Percentiles rank a stretch among this genome's conserved stretches.
These are phyloP conservation scores for Aptenodytes patagonicus DNA, from an alignment of 2,113 vertebrate genomes.

Conservation along the genomic window DNA sequence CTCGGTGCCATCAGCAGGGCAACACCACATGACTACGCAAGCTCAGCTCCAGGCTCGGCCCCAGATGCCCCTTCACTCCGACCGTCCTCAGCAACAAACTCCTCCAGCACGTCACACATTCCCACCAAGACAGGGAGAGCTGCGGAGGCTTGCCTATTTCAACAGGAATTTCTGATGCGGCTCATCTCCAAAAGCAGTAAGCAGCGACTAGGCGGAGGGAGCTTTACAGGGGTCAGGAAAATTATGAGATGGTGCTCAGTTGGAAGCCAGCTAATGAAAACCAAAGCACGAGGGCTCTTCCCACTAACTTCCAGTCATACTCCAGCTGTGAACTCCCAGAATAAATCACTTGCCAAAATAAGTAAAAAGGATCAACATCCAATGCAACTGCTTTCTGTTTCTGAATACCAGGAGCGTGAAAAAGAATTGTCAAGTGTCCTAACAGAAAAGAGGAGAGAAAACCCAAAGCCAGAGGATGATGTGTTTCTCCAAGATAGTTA, in stretches of 20 bases:
- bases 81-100: background rate
- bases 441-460: background rate
- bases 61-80: too few relatives aligned
- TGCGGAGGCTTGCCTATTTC: rapidly evolving
- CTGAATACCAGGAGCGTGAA: background rate
- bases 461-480: background rate
- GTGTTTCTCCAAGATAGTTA: rapidly evolving
- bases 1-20: rapidly evolving
- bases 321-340: background rate
- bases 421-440: background rate
- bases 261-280: background rate
- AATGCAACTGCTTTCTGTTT: rapidly evolving
- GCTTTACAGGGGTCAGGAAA: background rate
- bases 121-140: background rate
- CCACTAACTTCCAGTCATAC: background rate
- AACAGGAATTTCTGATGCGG: rapidly evolving
- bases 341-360: background rate
- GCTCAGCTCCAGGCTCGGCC: background rate
- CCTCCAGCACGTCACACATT: background rate
- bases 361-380: background rate
- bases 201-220: background rate
- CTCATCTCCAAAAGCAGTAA: background rate
- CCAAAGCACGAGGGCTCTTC: background rate
- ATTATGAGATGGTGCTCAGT: rapidly evolving
- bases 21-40: rapidly evolving